Conservation (phyloP, 2,113 vertebrate genomes). For the Puntigrus tetrazona region DNA sequence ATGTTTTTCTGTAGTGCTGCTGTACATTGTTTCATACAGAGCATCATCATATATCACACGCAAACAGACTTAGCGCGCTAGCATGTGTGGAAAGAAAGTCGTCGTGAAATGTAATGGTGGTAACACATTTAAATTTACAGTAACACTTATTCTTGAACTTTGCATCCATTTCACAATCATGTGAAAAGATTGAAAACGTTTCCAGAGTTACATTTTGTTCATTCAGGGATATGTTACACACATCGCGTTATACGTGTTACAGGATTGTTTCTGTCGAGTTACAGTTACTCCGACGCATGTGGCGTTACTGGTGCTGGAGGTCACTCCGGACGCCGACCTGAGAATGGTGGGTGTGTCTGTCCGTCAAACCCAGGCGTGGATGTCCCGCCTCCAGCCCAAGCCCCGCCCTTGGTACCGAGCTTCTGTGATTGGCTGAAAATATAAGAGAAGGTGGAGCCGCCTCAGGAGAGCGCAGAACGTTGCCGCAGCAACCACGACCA, state of each 20-base stretch:
- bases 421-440: slow-evolving; percentile 74
- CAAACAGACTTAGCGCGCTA: not conserved
- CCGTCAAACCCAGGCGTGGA: slow-evolving; percentile 85
- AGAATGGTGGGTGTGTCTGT: not conserved
- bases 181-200: not conserved
- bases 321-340: not conserved
- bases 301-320: no score
- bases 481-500: slow-evolving; percentile 87
- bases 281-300: not conserved
- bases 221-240: not conserved
- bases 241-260: not conserved
- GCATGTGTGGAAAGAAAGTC: not conserved
- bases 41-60: not conserved
- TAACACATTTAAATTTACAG: not conserved
- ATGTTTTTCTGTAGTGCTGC: not conserved
- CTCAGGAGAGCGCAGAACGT: slow-evolving; percentile 83
- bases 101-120: not conserved
- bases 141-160: not conserved
- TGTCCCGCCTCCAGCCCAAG: slow-evolving; percentile 69
- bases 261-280: not conserved
- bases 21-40: not conserved
- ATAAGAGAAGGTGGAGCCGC: slow-evolving; percentile 79
- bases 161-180: not conserved
- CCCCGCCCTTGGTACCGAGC: slow-evolving; percentile 77
- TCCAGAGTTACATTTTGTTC: not conserved